Evolutionary conservation across 1,140 invertebrate species (phyloP), one percentile per base, ranked within the genome.

Genomic region (Drosophila auraria): DNA sequence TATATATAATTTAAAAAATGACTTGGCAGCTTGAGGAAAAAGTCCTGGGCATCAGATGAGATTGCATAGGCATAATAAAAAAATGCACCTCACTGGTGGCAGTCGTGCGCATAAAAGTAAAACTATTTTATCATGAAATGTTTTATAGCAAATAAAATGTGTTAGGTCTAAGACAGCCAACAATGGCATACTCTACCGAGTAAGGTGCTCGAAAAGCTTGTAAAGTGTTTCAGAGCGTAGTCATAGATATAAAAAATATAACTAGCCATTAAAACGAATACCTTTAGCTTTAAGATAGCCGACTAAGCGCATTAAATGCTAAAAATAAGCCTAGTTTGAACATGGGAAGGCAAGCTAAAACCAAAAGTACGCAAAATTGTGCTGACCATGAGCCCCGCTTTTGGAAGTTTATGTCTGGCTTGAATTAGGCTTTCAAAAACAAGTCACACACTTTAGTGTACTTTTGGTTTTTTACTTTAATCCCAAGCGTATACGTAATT

Each of bases 401-500:
- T 90, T 89, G 84, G 78, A 79, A 81, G 84, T 78, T 76, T 68
- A 62, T 65, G 65, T 62, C 62, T 78, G 23, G 42, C 68, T 65
- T 66, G 65, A 79, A 86, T 65, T 82, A 86, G 86, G 63, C 71
- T 87, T 87, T 83, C 84, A 81, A 84, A 87, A 87, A 72, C 62
- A 75, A 58, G 84, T 89, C 86, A 90, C 56, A 66, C 54, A 64
- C 20, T 58, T 79, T 75, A 47, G 81, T 69, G 69, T 73, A 84
- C 84, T 90, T 89, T 90, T 87, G 84, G 86, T 87, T 89, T 64
- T 66, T 47, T 23, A 42, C 68, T 68, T 80, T 47, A 59, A 40
- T 78, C 72, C 78, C 82, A 80, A 66, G 57, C 78, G 86, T 87
- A 87, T 87, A 87, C 84, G 81, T 87, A 87, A 83, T 87, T 65